Percentiles rank a stretch among this genome's conserved stretches.
Evolutionary conservation across 2,888 invertebrate species (phyloP).

Genomic region (Andrena fulva): DNA sequence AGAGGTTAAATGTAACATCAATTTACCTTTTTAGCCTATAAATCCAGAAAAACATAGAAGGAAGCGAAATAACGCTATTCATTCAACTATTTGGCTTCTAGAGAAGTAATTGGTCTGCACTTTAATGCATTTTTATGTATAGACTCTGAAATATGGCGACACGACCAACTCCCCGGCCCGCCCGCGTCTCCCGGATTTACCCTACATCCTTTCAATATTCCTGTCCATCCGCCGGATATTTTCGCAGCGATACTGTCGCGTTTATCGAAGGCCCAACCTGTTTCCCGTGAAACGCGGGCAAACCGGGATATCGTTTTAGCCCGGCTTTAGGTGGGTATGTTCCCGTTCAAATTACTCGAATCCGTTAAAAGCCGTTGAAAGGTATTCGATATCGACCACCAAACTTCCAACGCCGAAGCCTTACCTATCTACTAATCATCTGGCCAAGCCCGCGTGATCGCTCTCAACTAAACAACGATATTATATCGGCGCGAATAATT

Average conservation of each 20-base stretch:
- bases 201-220: constrained; percentile 7
- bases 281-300: not conserved
- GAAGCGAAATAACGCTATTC: too few relatives aligned
- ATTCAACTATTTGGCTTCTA: too few relatives aligned
- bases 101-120: too few relatives aligned
- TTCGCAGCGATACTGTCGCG: constrained; percentile 18
- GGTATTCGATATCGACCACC: constrained; percentile 20
- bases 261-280: not conserved
- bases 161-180: too few relatives aligned
- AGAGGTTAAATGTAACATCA: too few relatives aligned
- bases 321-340: constrained; percentile 1
- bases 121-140: too few relatives aligned
- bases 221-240: constrained; percentile 4
- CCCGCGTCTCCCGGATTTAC: too few relatives aligned
- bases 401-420: not conserved
- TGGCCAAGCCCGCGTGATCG: not conserved
- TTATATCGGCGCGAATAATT: constrained; percentile 9
- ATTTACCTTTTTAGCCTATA: too few relatives aligned
- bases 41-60: too few relatives aligned
- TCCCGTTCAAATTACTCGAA: constrained; percentile 12
- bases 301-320: not conserved
- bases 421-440: not conserved
- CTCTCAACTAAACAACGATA: not conserved
- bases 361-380: constrained; percentile 25
- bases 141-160: too few relatives aligned